Evolutionary conservation across 2,888 invertebrate species (phyloP).

Genomic region (Lepidochrysops patricia): DNA sequence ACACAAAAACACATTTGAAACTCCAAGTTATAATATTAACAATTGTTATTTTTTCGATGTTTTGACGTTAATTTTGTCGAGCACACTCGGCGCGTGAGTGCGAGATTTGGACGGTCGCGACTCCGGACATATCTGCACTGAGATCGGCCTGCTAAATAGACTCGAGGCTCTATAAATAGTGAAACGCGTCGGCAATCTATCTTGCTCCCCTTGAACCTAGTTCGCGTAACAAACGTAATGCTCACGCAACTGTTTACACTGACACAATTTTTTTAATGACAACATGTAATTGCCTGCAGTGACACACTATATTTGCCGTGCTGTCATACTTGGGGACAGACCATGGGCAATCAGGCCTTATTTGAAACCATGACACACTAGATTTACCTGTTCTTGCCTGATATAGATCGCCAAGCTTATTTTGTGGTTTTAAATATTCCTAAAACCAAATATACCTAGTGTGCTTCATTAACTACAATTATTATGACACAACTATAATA

Average conservation of each 20-base stretch:
- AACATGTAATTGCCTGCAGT: constrained; percentile 35
- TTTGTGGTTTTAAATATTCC: neutral
- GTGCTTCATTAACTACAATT: no score
- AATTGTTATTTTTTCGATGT: neutral
- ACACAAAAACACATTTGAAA: neutral
- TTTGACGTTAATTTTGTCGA: constrained; percentile 22
- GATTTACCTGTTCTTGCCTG: neutral
- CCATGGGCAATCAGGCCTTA: neutral
- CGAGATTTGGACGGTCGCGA: constrained; percentile 54
- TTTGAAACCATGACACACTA: neutral
- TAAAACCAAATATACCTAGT: no score
- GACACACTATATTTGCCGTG: neutral
- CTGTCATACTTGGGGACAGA: neutral
- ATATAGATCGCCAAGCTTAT: neutral
- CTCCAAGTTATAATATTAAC: neutral
- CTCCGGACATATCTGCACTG: constrained; percentile 71
- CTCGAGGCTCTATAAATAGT: constrained; percentile 67
- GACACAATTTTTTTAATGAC: constrained; percentile 68
- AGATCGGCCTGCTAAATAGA: constrained; percentile 65
- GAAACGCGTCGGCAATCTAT: constrained; percentile 64
- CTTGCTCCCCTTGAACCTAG: constrained; percentile 73
- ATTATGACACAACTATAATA: no score
- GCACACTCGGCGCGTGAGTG: constrained; percentile 38
- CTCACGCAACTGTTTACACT: constrained; percentile 60
- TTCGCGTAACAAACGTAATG: constrained; percentile 55